Evolutionary conservation across 2,113 vertebrate genomes (phyloP), one percentile per base, ranked within the genome.

Genomic region (Thinocorus orbignyianus): DNA sequence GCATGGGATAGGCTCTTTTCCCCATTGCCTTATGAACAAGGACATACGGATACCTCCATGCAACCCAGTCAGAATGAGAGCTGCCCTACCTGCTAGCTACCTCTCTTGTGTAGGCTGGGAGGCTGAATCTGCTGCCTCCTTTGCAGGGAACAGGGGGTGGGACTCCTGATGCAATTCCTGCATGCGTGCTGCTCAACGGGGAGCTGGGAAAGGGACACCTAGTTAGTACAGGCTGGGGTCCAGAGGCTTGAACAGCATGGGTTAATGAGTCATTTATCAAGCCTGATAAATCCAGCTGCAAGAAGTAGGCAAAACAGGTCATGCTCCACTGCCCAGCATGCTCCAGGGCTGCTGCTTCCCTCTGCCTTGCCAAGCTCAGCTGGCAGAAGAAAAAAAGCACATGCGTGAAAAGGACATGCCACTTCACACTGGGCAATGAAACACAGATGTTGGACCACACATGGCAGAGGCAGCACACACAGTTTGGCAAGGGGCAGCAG

Each of bases 171-270:
- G 3, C 48, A 42, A 49, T 49, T 48, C 52, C 48, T 66, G 92
- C 2, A 0, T 12, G 8, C 3, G 0, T 46, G n/a, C 41, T 88
- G 48, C 66, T 68, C 2, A 2, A 12, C 0, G 0, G 58, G 23
- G 49, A 72, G 52, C 73, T 85, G 54, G 64, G 33, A 33, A 74
- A 81, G 22, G 61, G 22, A 46, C 23, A 22, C 33, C 19, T 51
- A 35, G 12, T 46, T 69, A 64, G 28, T n/a, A 23, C 11, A 44
- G 65, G 51, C 72, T 55, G 69, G 31, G 13, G 41, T 42, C 30
- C 62, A 65, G 30, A 48, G 57, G 39, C 80, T 55, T 51, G 42
- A 89, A 73, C 1, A 2, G 42, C 0, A 0, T 1, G 1, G 11
- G 30, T 90, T 88, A 79, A 78, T 11, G 31, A 39, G 22, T 68